Conservation (phyloP, 1,140 invertebrate species). For the Agrilus planipennis region DNA sequence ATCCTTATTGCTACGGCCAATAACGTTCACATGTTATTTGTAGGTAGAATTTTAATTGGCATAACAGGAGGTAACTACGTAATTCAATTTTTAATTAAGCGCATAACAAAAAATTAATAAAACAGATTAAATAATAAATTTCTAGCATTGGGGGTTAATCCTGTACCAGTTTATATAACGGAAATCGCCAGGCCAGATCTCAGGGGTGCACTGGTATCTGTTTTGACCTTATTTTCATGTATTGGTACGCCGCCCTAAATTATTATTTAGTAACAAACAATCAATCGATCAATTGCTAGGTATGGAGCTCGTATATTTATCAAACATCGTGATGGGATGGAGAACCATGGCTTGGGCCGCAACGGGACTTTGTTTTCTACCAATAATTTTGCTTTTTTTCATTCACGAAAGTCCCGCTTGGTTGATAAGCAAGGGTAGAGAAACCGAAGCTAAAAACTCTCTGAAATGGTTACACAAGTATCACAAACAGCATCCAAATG, state of each 20-base stretch:
- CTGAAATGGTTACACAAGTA: conserved; percentile 35
- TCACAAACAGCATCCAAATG: conserved; percentile 29
- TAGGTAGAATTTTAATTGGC: no score
- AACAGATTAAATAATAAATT: no score
- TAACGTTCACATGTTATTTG: no score
- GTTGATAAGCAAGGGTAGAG: conserved; percentile 40
- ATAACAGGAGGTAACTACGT: no score
- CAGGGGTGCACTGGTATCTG: conserved; percentile 42
- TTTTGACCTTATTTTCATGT: conserved; percentile 41
- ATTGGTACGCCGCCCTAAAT: conserved; percentile 27
- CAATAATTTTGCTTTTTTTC: conserved; percentile 41
- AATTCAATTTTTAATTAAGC: no score
- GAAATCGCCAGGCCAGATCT: conserved; percentile 46
- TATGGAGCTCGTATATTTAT: conserved; percentile 43
- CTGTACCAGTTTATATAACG: conserved; percentile 50
- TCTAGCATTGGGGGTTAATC: conserved; percentile 40
- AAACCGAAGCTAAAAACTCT: conserved; percentile 39
- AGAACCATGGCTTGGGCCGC: conserved; percentile 39
- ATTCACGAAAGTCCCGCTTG: conserved; percentile 56
- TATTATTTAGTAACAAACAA: neutral
- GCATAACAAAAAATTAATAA: no score
- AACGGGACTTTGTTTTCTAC: conserved; percentile 39
- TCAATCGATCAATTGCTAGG: conserved; percentile 28
- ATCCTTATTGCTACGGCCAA: no score
- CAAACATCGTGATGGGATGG: conserved; percentile 45